Percentiles rank a stretch among this genome's conserved stretches.
These are phyloP conservation scores for Sminthurides aquaticus DNA, from an alignment of 2,888 invertebrate genomes.

Conservation along the genomic window DNA sequence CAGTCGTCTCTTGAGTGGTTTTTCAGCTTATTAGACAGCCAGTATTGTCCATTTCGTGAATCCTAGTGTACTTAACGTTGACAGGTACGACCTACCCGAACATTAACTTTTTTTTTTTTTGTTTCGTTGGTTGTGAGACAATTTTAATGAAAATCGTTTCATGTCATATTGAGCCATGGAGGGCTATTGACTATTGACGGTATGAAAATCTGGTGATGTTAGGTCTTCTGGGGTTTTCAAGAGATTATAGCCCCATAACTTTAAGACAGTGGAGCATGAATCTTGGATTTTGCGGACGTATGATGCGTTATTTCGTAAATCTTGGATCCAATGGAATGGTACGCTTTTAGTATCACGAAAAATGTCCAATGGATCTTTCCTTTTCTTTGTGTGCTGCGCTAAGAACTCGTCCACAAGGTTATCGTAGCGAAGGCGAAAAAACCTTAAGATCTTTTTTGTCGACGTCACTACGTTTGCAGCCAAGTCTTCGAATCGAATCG, in stretches of 20 bases:
- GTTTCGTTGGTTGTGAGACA: too few species aligned
- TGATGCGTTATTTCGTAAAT: constrained; percentile 56
- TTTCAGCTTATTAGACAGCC: too few species aligned
- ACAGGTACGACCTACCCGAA: too few species aligned
- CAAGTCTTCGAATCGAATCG: constrained; percentile 75
- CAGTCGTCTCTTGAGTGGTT: too few species aligned
- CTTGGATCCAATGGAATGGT: constrained; percentile 76
- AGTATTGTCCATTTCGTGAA: too few species aligned
- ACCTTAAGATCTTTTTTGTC: constrained; percentile 63
- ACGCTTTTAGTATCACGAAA: constrained; percentile 76
- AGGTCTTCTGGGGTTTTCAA: constrained; percentile 44
- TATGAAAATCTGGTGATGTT: constrained; percentile 17
- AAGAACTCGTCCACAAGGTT: constrained; percentile 64
- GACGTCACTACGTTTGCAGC: constrained; percentile 65
- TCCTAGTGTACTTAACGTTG: too few species aligned
- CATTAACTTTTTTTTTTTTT: too few species aligned
- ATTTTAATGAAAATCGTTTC: too few species aligned
- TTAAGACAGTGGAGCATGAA: constrained; percentile 68
- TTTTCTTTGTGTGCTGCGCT: constrained; percentile 64
- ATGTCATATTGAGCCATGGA: constrained; percentile 35
- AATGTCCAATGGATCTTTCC: constrained; percentile 72
- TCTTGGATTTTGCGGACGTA: constrained; percentile 64
- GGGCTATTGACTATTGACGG: constrained; percentile 24
- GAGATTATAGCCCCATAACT: constrained; percentile 66
- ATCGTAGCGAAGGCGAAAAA: constrained; percentile 66